These are phyloP conservation scores for Myocastor coypus DNA, from an alignment of 2,113 vertebrate genomes.

Conservation along the genomic window DNA sequence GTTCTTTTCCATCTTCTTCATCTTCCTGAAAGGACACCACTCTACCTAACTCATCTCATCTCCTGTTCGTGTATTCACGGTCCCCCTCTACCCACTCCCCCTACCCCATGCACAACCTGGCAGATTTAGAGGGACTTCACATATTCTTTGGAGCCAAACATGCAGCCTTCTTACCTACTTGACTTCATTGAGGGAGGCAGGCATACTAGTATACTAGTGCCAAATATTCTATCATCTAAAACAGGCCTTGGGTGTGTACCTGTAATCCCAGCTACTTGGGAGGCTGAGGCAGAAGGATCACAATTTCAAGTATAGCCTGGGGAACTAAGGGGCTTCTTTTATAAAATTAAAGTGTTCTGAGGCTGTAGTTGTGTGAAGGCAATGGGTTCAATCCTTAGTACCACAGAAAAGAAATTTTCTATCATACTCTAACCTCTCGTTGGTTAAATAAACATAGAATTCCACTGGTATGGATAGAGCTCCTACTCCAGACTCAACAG, in stretches of 20 bases:
- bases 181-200: too few relatives aligned
- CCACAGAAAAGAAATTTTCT: background rate
- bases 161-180: background rate
- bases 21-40: background rate
- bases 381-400: background rate
- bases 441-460: background rate
- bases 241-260: background rate
- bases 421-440: background rate
- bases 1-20: background rate
- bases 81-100: background rate
- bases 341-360: background rate
- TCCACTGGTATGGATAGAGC: background rate
- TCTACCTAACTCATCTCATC: background rate
- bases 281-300: background rate
- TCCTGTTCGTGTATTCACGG: background rate
- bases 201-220: background rate
- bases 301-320: background rate
- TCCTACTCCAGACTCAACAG: background rate
- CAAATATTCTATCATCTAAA: background rate
- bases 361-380: background rate
- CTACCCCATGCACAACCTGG: accelerated
- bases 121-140: background rate
- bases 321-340: background rate
- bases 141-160: background rate
- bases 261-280: background rate